These are phyloP conservation scores for Petromus typicus DNA, from an alignment of 2,113 vertebrate genomes.

Conservation along the genomic window DNA sequence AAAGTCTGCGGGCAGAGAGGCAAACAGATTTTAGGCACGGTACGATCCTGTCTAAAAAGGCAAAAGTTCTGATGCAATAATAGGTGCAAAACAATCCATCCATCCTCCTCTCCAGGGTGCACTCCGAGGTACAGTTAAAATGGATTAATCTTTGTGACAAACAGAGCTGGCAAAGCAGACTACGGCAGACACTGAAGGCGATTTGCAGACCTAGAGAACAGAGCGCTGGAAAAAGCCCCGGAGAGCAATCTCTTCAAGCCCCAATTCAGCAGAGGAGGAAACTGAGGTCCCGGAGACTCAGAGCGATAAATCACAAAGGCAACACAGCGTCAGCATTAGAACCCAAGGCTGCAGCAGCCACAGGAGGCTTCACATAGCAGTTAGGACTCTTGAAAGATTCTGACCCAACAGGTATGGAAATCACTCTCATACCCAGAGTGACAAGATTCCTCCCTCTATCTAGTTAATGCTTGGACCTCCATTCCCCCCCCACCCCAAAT, in stretches of 20 bases:
- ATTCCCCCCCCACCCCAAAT: slow-evolving; percentile 25
- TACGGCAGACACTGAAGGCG: slow-evolving; percentile 76
- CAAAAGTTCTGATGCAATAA: slow-evolving; percentile 83
- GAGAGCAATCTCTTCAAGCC: slow-evolving; percentile 53
- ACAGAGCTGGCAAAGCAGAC: slow-evolving; percentile 74
- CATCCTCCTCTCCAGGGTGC: slow-evolving; percentile 75
- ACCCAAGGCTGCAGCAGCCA: background rate
- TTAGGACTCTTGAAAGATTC: slow-evolving; percentile 44
- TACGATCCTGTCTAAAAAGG: slow-evolving; percentile 67
- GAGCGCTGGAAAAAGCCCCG: slow-evolving; percentile 63
- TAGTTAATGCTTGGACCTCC: background rate
- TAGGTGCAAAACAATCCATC: slow-evolving; percentile 81
- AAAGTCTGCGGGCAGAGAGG: slow-evolving; percentile 79
- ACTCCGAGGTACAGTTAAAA: slow-evolving; percentile 82
- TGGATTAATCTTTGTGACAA: slow-evolving; percentile 83
- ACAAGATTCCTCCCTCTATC: background rate
- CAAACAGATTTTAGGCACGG: slow-evolving; percentile 74
- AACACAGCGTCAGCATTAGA: background rate
- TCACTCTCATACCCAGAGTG: slow-evolving; percentile 9
- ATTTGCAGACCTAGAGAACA: slow-evolving; percentile 78
- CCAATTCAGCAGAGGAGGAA: slow-evolving; percentile 63
- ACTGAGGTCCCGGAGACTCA: slow-evolving; percentile 68
- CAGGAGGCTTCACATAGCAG: background rate
- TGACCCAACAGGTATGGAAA: slow-evolving; percentile 69
- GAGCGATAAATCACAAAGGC: slow-evolving; percentile 43